These are phyloP conservation scores for Carterocephalus palaemon DNA, from an alignment of 2,888 invertebrate genomes.

Conservation along the genomic window DNA sequence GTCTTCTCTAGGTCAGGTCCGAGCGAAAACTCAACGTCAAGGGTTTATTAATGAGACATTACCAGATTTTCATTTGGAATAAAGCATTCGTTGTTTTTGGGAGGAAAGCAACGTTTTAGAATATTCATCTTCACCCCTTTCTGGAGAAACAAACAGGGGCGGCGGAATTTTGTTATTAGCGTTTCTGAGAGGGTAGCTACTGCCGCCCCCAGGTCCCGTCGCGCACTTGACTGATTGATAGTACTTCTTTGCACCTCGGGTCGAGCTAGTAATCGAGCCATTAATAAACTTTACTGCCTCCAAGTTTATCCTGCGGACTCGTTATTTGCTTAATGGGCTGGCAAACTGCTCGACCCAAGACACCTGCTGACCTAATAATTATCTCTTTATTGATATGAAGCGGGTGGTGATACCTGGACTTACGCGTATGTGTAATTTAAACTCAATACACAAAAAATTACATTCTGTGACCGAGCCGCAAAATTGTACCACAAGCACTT, in stretches of 20 bases:
- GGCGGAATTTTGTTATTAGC: constrained; percentile 78
- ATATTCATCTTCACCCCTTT: constrained; percentile 77
- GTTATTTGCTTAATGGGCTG: constrained; percentile 77
- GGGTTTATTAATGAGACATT: constrained; percentile 22
- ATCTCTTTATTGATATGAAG: constrained; percentile 66
- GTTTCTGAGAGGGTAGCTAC: constrained; percentile 69
- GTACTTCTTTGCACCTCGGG: constrained; percentile 78
- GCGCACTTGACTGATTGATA: constrained; percentile 79
- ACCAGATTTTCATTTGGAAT: constrained; percentile 32
- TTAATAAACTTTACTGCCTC: constrained; percentile 79
- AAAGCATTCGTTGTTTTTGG: constrained; percentile 41
- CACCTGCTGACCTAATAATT: constrained; percentile 60
- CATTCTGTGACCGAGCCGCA: no score
- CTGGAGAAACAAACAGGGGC: constrained; percentile 71
- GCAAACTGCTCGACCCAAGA: constrained; percentile 64
- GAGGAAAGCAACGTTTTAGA: constrained; percentile 40
- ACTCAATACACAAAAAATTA: no score
- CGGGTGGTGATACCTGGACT: no score
- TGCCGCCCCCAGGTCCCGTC: constrained; percentile 66
- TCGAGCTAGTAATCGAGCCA: constrained; percentile 79
- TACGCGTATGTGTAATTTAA: no score
- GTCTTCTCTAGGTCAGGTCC: constrained; percentile 1
- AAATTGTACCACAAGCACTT: no score
- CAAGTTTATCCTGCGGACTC: constrained; percentile 75
- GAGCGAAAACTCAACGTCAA: neutral